Evolutionary conservation across 2,888 invertebrate genomes (phyloP).

Genomic region (Gortyna flavago): DNA sequence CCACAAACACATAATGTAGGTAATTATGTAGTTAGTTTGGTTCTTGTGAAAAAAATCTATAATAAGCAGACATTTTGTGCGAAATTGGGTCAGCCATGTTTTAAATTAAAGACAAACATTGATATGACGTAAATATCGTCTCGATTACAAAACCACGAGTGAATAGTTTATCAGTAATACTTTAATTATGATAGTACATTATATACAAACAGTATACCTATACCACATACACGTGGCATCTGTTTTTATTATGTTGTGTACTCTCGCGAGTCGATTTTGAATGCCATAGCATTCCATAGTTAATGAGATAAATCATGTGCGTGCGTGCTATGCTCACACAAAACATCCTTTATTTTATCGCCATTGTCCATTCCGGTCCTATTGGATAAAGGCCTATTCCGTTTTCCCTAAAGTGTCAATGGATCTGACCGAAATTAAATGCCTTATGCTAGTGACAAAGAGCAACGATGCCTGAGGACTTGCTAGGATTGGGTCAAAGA

Average conservation of each 20-base stretch:
- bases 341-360: constrained; percentile 11
- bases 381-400: constrained; percentile 1
- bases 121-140: constrained; percentile 39
- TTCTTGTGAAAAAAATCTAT: too few relatives aligned
- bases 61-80: constrained; percentile 7
- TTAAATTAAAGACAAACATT: constrained; percentile 37
- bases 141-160: constrained; percentile 46
- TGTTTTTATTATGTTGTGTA: constrained; percentile 33
- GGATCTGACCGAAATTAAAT: constrained; percentile 42
- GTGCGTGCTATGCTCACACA: background rate
- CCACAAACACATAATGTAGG: background rate
- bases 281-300: constrained; percentile 36
- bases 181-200: constrained; percentile 40
- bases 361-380: background rate
- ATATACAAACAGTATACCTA: constrained; percentile 32
- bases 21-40: background rate
- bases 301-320: constrained; percentile 34
- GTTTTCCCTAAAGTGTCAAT: constrained; percentile 24
- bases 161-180: constrained; percentile 48
- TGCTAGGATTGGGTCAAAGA: constrained; percentile 15
- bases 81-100: constrained; percentile 31
- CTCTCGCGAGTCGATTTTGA: constrained; percentile 18
- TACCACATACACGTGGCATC: constrained; percentile 28
- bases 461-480: constrained; percentile 2
- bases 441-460: constrained; percentile 30